Evolutionary conservation across 2,888 invertebrate genomes (phyloP).

Genomic region (Parasteatoda lunata): DNA sequence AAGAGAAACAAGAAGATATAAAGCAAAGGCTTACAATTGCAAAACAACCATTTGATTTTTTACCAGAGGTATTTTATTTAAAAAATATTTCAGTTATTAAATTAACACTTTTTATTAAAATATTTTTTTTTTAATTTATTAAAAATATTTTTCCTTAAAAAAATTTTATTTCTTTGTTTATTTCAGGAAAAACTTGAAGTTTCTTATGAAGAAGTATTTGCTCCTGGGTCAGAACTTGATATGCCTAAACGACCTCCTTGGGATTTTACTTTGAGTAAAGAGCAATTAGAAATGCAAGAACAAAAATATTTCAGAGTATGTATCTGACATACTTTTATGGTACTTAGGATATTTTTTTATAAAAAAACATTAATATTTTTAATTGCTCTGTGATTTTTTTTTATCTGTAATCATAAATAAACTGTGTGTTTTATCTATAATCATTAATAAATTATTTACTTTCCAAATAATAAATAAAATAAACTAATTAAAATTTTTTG

Average conservation of each 20-base stretch:
- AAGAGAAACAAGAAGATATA: conserved; percentile 85
- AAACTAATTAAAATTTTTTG: too few relatives aligned
- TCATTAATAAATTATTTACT: too few relatives aligned
- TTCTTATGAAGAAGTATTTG: conserved; percentile 72
- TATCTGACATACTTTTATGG: conserved; percentile 57
- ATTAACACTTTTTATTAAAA: not conserved
- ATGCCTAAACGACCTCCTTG: conserved; percentile 88
- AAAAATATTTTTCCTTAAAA: not conserved
- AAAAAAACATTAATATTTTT: not conserved
- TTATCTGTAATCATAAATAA: too few relatives aligned
- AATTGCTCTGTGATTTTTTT: too few relatives aligned
- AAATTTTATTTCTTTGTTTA: not conserved
- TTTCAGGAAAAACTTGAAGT: conserved; percentile 72
- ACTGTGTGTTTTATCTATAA: too few relatives aligned
- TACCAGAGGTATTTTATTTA: conserved; percentile 45
- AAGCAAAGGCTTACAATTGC: conserved; percentile 82
- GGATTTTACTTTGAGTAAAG: conserved; percentile 84
- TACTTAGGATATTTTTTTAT: too few relatives aligned
- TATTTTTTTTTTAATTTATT: not conserved
- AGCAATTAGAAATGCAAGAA: conserved; percentile 85
- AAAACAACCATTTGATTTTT: conserved; percentile 69
- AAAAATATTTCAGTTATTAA: not conserved
- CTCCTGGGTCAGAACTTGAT: conserved; percentile 73
- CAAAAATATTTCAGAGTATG: conserved; percentile 86
- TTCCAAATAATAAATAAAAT: too few relatives aligned